phyloP scores from a whole-genome alignment of 2,797 vertebrate genomes.

The Macrochelys suwanniensis region DNA sequence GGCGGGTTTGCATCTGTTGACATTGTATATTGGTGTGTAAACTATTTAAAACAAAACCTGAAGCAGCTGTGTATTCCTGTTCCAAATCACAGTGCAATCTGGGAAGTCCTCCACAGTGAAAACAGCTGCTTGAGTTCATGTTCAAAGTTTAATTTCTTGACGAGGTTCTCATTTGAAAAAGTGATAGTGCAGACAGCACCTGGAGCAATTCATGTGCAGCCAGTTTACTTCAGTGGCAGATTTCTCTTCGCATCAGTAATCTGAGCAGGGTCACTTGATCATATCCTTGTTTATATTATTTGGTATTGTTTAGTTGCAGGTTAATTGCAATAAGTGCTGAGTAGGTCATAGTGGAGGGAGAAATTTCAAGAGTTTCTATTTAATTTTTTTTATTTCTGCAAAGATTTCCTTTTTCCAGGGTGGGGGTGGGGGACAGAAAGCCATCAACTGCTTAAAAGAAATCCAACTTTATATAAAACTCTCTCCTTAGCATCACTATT shows the following conservation, averaged over 20 bases:
- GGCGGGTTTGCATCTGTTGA: not conserved
- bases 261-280: slow-evolving; percentile 37
- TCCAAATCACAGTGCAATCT: not conserved
- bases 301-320: not conserved
- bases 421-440: not conserved
- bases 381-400: not conserved
- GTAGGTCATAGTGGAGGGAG: not conserved
- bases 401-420: not conserved
- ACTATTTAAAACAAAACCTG: slow-evolving; percentile 23
- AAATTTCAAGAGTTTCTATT: not conserved
- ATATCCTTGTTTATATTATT: slow-evolving; percentile 11
- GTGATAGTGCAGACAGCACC: not conserved
- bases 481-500: rapidly evolving
- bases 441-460: slow-evolving; percentile 3
- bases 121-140: slow-evolving; percentile 22
- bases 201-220: slow-evolving; percentile 11
- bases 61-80: not conserved
- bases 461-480: not conserved
- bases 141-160: slow-evolving; percentile 62
- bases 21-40: not conserved
- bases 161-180: slow-evolving; percentile 62
- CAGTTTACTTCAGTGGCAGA: slow-evolving; percentile 54
- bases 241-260: slow-evolving; percentile 66
- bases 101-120: not conserved
- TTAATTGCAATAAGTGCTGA: not conserved